Conservation (phyloP, 2,113 vertebrate species). For the Melanotaenia duboulayi region DNA sequence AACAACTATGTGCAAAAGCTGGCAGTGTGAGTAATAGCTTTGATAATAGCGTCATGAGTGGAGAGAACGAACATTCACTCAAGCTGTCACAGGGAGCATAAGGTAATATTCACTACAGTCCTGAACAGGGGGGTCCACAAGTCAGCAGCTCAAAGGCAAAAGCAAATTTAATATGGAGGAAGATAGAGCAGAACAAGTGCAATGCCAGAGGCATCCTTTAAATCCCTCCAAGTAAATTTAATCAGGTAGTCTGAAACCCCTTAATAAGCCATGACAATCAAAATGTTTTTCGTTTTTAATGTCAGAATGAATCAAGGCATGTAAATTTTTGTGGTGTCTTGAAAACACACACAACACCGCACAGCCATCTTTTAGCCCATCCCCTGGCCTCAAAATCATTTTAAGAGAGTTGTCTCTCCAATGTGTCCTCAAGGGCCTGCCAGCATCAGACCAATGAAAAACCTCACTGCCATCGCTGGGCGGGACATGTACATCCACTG, state of each 20-base stretch:
- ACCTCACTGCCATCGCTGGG: conserved; percentile 98
- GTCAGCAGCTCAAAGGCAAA: conserved; percentile 22
- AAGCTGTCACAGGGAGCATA: conserved; percentile 51
- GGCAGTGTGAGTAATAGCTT: conserved; percentile 62
- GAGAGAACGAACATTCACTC: conserved; percentile 52
- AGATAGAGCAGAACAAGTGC: background rate
- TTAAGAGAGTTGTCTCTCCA: conserved; percentile 83
- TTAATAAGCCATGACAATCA: background rate
- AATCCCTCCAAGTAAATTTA: background rate
- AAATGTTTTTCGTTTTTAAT: background rate
- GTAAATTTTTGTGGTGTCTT: conserved; percentile 56
- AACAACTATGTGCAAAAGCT: conserved; percentile 53
- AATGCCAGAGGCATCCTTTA: background rate
- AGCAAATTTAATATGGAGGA: conserved; percentile 1
- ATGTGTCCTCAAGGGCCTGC: conserved; percentile 90
- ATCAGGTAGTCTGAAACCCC: conserved; percentile 27
- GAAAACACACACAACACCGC: conserved; percentile 67
- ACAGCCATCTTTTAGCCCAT: conserved; percentile 52
- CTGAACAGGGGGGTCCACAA: conserved; percentile 25
- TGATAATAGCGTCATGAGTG: conserved; percentile 61
- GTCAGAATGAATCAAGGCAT: conserved; percentile 70
- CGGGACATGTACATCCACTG: conserved; percentile 98
- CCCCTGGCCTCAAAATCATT: conserved; percentile 76
- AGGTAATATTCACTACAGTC: conserved; percentile 43
- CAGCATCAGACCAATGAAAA: conserved; percentile 99